Evolutionary conservation across 1,140 invertebrate species (phyloP).

Genomic region (Eueides isabella): DNA sequence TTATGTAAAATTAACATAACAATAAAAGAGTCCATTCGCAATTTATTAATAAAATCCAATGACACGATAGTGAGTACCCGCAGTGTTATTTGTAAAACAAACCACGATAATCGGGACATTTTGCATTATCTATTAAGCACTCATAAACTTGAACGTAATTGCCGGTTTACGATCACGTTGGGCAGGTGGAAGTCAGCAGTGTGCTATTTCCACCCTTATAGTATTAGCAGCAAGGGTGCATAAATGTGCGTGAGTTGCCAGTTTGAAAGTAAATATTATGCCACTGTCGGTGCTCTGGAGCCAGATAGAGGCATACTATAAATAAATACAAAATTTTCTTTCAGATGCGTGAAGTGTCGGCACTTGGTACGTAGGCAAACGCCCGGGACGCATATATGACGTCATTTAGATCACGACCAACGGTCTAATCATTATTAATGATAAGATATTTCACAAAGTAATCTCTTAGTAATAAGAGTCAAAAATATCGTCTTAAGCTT

Average conservation of each 20-base stretch:
- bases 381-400: slow-evolving; percentile 44
- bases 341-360: slow-evolving; percentile 42
- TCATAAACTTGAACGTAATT: slow-evolving; percentile 39
- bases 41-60: slow-evolving; percentile 16
- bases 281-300: slow-evolving; percentile 37
- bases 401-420: slow-evolving; percentile 17
- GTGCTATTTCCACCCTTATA: slow-evolving; percentile 10
- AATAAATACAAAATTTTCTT: slow-evolving; percentile 51
- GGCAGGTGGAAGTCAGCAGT: slow-evolving; percentile 13
- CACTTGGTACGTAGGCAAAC: slow-evolving; percentile 37
- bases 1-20: background rate
- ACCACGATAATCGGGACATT: slow-evolving; percentile 22
- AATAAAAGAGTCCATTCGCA: background rate
- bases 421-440: background rate
- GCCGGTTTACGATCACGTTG: slow-evolving; percentile 28
- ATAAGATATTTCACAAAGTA: background rate
- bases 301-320: slow-evolving; percentile 45
- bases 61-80: slow-evolving; percentile 11
- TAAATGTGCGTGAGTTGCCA: slow-evolving; percentile 23
- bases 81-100: slow-evolving; percentile 27
- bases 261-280: slow-evolving; percentile 45
- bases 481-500: background rate
- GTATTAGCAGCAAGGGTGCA: slow-evolving; percentile 4
- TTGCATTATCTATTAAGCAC: slow-evolving; percentile 40
- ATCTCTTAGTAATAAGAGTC: background rate